Evolutionary conservation across 2,797 vertebrate species (phyloP).

Genomic region (Chelon labrosus): DNA sequence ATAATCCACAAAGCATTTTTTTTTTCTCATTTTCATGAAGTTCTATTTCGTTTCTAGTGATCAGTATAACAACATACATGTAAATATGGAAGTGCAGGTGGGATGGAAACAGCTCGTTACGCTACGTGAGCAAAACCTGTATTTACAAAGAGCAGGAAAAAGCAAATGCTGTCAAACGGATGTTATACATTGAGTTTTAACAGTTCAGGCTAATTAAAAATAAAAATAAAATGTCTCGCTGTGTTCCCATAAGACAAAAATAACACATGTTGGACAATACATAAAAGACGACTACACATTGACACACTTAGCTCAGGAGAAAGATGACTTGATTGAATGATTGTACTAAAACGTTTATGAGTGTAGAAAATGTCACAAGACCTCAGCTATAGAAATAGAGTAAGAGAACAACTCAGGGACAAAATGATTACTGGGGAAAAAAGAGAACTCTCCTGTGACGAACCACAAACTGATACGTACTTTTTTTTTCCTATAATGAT

Average conservation of each 20-base stretch:
- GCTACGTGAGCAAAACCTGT: conserved; percentile 54
- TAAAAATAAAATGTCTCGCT: neutral
- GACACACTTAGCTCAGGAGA: conserved; percentile 48
- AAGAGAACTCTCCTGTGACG: conserved; percentile 40
- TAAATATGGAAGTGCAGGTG: conserved; percentile 53
- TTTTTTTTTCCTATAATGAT: conserved; percentile 61
- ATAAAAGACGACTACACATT: conserved; percentile 55
- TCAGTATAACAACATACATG: conserved; percentile 63
- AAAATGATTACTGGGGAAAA: conserved; percentile 22
- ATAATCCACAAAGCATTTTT: conserved; percentile 54
- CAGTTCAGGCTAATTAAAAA: conserved; percentile 39
- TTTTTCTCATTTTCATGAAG: conserved; percentile 29
- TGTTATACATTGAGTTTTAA: conserved; percentile 32
- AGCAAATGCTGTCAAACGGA: conserved; percentile 53
- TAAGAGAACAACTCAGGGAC: conserved; percentile 47
- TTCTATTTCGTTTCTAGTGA: conserved; percentile 13
- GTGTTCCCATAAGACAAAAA: conserved; percentile 47
- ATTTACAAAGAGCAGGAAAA: conserved; percentile 65
- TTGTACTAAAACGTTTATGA: conserved; percentile 48
- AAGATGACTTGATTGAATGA: conserved; percentile 10
- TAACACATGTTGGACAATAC: conserved; percentile 56
- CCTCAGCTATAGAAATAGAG: conserved; percentile 48
- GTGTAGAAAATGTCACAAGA: conserved; percentile 62
- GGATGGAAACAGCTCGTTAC: conserved; percentile 50
- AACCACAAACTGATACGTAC: conserved; percentile 63